Base-by-base conservation (phyloP, 2,888 invertebrate genomes). In the Nasonovia ribisnigri region DNA sequence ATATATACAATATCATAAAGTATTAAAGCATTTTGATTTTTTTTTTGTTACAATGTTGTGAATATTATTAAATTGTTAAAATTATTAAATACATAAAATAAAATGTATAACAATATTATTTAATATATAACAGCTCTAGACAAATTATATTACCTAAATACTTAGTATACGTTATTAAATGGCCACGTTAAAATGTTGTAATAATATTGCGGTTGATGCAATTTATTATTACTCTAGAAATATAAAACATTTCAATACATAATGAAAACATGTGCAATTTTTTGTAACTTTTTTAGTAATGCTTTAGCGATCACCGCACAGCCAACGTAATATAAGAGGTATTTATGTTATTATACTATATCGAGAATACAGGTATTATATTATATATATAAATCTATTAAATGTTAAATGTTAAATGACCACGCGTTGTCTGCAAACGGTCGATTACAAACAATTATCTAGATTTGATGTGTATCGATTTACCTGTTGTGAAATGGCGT, bases 401-500 rank as follows among this genome's bases (percentile, higher is more conserved):
- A 67, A 67, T 77, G 6, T 36, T 77, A 36, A 77, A 77, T 26
- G 26, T 57, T 77, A 20, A 77, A 36, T 6, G 26, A 26, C 8
- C 8, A 77, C 8, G 20, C 36, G 77, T 77, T 36, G 36, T 20
- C 36, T 2, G 36, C 20, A 77, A 77, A 36, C 20, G 20, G 36
- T 36, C 20, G 77, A 36, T 77, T 77, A 77, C 8, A 36, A 77
- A 36, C 36, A 20, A 36, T 77, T 77, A 77, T 77, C 36, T 77
- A 20, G 20, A 77, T 77, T 77, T 36, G 86, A 86, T 16, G 16
- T 46, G 20, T 88, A 54, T 88, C 51, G 88, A 57, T 57, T 77
- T 94, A 94, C 94, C 88, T 94, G 94, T 42, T 89, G 92, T 29
- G 94, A 94, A 46, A 94, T 48, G 20, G 92, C 94, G 84, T 94